Evolutionary conservation across 2,113 vertebrate genomes (phyloP).

Genomic region (Empidonax traillii): DNA sequence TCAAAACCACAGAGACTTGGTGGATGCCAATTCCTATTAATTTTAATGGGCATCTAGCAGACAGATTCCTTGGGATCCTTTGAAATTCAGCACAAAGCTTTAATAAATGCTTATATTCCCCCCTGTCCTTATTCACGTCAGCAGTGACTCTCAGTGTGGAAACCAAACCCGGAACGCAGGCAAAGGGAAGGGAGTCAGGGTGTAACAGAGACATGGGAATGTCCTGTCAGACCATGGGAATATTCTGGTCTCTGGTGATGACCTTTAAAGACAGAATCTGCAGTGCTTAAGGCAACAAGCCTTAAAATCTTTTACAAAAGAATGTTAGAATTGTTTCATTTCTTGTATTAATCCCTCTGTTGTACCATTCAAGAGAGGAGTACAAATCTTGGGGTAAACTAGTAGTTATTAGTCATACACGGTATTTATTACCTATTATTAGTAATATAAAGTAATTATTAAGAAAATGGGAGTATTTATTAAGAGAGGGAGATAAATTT

Average conservation of each 20-base stretch:
- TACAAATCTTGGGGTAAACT: background rate
- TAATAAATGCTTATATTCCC: background rate
- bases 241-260: background rate
- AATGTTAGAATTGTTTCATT: background rate
- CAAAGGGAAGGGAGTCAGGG: background rate
- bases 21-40: constrained; percentile 28
- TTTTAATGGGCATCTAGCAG: constrained; percentile 18
- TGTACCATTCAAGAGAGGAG: background rate
- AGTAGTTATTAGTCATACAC: background rate
- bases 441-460: background rate
- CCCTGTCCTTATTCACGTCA: background rate
- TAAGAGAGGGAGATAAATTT: background rate
- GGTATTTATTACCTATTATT: background rate
- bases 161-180: background rate
- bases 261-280: constrained; percentile 1
- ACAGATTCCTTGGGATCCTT: background rate
- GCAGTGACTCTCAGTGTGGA: background rate
- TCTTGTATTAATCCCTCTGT: background rate
- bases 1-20: constrained; percentile 2
- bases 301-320: background rate
- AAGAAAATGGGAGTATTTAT: background rate
- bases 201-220: background rate
- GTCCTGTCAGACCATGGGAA: background rate
- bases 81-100: constrained; percentile 11
- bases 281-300: background rate